Evolutionary conservation across 2,888 invertebrate genomes (phyloP), one percentile per base, ranked within the genome.

Genomic region (Pollenia amentaria): DNA sequence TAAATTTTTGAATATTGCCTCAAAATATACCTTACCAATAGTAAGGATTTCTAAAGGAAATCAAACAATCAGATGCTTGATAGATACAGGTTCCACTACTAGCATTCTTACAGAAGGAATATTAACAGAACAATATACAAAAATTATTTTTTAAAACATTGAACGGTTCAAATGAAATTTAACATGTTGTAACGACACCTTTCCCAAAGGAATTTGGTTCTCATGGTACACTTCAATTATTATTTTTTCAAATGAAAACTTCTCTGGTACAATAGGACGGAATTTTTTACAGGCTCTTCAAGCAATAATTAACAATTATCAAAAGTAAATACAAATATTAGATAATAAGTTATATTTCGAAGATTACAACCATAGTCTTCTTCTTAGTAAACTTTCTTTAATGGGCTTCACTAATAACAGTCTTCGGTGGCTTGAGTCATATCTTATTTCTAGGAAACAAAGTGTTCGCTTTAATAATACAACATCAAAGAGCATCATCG

Each of bases 111-210:
- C 8, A 53, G 53, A 53, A 53, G 18, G 53, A 53, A 53, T 53
- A 53, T 53, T 53, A 16, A 53, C 53, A 53, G 53, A 53, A 53
- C 18, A n/a, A 18, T 16, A 53, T 10, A n/a, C 53, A 53, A 53
- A 53, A 18, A 7, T 53, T 53, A 53, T 16, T 16, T 53, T 16
- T 53, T 53, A 53, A 18, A 4, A 53, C 53, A 18, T 53, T 53
- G 10, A 53, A 53, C 3, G 53, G 53, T 18, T 9, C 18, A 53
- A 53, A 16, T 18, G 53, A n/a, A 53, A 53, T 53, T 18, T 16
- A 16, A 18, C 16, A 53, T 10, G 6, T 53, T 16, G 53, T 16
- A 18, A 53, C 16, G n/a, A 53, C 53, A 53, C 8, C 48, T 8
- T 48, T 48, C 11, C 42, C 42, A 42, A 42, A 8, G 8, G 2